These are phyloP conservation scores for Tragelaphus oryx DNA, from an alignment of 2,797 vertebrate genomes.

Conservation along the genomic window DNA sequence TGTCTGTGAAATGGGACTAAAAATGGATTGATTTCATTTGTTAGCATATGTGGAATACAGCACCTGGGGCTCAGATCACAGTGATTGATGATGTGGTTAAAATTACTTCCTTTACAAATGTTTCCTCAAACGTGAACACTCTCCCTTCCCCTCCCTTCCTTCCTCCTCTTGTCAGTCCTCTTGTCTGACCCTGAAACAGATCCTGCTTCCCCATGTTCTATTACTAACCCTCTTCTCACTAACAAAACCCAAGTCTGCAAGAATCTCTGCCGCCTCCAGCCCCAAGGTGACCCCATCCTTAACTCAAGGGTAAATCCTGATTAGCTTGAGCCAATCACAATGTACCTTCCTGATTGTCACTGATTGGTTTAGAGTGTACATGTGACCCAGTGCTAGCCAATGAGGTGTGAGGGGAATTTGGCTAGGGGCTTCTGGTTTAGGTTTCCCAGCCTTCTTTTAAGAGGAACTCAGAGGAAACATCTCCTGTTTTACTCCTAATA, in stretches of 20 bases:
- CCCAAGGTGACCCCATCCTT: conserved; percentile 71
- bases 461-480: background rate
- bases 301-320: conserved; percentile 69
- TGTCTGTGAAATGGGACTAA: background rate
- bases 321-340: conserved; percentile 57
- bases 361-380: conserved; percentile 53
- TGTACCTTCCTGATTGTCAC: background rate
- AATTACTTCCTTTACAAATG: background rate
- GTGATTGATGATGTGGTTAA: background rate
- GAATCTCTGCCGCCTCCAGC: conserved; percentile 42
- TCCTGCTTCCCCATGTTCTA: background rate
- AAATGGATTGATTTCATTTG: background rate
- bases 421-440: conserved; percentile 22
- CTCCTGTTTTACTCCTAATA: background rate
- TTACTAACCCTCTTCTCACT: background rate
- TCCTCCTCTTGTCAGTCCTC: background rate
- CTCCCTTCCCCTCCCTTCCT: background rate
- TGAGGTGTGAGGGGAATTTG: conserved; percentile 5
- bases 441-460: background rate
- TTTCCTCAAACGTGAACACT: background rate
- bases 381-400: conserved; percentile 47
- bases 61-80: background rate
- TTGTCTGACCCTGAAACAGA: background rate
- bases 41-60: background rate
- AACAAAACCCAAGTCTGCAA: conserved; percentile 43